Base-by-base conservation (phyloP, 1,140 invertebrate genomes). In the Atta texana region DNA sequence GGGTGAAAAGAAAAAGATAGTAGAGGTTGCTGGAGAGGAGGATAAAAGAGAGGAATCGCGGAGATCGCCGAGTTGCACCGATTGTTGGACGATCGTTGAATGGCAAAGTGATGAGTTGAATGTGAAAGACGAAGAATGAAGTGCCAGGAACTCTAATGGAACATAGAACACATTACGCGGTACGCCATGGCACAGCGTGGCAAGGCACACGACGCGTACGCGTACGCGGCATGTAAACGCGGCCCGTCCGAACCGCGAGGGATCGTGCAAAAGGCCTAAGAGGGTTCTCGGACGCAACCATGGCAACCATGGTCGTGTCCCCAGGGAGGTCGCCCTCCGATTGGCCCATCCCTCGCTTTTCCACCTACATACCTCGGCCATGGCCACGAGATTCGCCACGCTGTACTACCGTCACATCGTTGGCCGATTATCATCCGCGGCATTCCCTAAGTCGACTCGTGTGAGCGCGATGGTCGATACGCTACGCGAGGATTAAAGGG, bases 301-400 rank as follows among this genome's bases (percentile, higher is more conserved):
- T 95, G 94, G 94, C 94, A 95, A 95, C 95, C 66, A 69, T 69
- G 66, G 91, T 93, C 89, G 93, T 92, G 92, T 95, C 94, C 94
- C 94, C 92, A 92, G 94, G 93, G 94, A 95, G 93, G 91, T 93
- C 90, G 94, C 93, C 93, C 94, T 95, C 94, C 93, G 95, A 95
- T 95, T 95, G 95, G 94, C 93, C 80, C 94, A 92, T 92, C 93
- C 91, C 92, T 88, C 93, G 94, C 93, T 94, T 95, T 94, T 94
- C 93, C 93, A 94, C 92, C 93, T 94, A 93, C 93, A 94, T 90
- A 84, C 39, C 80, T 89, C 75, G 88, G 57, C 86, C 75, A 88
- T 86, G 88, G 78, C 34, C 88, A 84, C 86, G 84, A 91, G 87
- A 84, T 89, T 88, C 85, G 80, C 88, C 89, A 88, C 86, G 89